Base-by-base conservation (phyloP, 2,797 vertebrate genomes). In the Kryptolebias ocellatus region DNA sequence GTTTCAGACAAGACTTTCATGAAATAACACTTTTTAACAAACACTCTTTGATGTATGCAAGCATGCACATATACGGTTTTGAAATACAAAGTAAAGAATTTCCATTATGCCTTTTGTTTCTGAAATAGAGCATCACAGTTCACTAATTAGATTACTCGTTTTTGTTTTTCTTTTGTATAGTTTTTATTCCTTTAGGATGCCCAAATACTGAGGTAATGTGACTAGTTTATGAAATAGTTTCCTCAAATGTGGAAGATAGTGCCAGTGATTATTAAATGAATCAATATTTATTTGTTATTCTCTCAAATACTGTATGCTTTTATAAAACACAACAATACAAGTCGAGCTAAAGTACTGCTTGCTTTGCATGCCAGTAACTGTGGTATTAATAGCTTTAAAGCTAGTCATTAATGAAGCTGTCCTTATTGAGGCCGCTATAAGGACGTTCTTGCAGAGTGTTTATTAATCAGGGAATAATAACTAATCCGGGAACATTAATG, bases 381-480 rank as follows among this genome's bases (percentile, higher is more conserved):
- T 67, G 75, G 79, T 86, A 87, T 85, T 91, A 90, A 92, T 87
- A 89, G 79, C 74, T 74, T 90, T 91, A 91, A 84, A 87, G 70
- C 67, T 87, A 85, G 85, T 89, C 89, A 89, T 89, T 91, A 91
- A 90, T 91, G 86, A 92, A 92, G 87, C 87, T 84, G 84, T 89
- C 86, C 83, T 90, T 90, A 91, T 87, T 90, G 81, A 90, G 87
- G 81, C 86, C 80, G 84, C 86, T 77, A 72, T 81, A 78, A 90
- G 86, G 87, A 89, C 87, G 86, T 44, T 73, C 83, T 80, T 64
- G 67, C 70, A 11, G 81, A 85, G 85, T 92, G 91, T 92, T 93
- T 93, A 93, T 93, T 93, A 92, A 93, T 93, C 90, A 90, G 88
- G 90, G 87, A 92, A 93, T 93, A 91, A 92, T 93, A 91, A 90